These are phyloP conservation scores for Cistogaster globosa DNA, from an alignment of 2,888 invertebrate genomes.

Conservation along the genomic window DNA sequence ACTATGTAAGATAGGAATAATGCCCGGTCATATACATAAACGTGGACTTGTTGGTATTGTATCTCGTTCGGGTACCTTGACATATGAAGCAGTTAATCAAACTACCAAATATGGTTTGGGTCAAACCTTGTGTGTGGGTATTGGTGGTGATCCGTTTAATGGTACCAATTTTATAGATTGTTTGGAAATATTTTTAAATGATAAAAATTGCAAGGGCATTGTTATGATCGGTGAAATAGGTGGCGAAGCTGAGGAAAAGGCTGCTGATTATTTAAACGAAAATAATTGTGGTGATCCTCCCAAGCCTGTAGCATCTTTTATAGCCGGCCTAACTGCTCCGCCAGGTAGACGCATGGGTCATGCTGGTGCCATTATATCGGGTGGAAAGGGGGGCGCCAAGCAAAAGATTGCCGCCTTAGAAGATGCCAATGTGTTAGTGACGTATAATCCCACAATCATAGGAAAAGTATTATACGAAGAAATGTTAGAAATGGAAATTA, in stretches of 20 bases:
- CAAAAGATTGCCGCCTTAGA: conserved; percentile 98
- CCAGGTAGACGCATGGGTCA: conserved; percentile 99
- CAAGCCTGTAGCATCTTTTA: conserved; percentile 99
- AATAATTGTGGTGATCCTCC: conserved; percentile 92
- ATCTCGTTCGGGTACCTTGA: conserved; percentile 97
- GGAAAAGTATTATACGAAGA: conserved; percentile 92
- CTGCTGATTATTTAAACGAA: conserved; percentile 93
- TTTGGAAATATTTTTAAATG: conserved; percentile 96
- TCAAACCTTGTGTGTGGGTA: conserved; percentile 98
- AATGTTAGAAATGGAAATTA: conserved; percentile 89
- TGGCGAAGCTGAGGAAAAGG: conserved; percentile 97
- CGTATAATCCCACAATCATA: conserved; percentile 96
- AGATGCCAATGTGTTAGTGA: conserved; percentile 95
- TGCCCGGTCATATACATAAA: conserved; percentile 99
- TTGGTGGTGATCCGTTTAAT: conserved; percentile 99
- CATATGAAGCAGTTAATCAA: conserved; percentile 99
- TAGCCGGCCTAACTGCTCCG: conserved; percentile 98
- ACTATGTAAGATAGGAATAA: conserved; percentile 99
- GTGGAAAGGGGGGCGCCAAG: conserved; percentile 98
- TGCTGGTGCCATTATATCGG: conserved; percentile 99
- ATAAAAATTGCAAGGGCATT: conserved; percentile 96
- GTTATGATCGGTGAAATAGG: conserved; percentile 99
- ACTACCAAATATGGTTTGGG: conserved; percentile 95
- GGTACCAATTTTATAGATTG: conserved; percentile 99
- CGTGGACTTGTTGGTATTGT: conserved; percentile 96